Percentiles rank a stretch among this genome's conserved stretches.
Conservation (phyloP, 2,797 vertebrate species). For the Hafferia zeledoni region DNA sequence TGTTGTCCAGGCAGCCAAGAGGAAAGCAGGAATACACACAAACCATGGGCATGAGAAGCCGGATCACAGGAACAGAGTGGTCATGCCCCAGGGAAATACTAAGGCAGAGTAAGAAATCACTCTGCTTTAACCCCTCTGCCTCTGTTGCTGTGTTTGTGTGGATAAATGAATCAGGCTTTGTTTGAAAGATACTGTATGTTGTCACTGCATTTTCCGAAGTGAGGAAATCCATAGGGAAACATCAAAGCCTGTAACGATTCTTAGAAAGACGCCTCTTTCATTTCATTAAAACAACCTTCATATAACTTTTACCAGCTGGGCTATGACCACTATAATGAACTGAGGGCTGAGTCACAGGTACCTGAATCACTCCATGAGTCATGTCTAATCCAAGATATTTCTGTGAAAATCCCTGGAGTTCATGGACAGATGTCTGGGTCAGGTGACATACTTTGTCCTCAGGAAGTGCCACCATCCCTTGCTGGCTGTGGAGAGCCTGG, state of each 20-base stretch:
- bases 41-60: background rate
- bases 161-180: background rate
- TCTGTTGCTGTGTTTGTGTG: background rate
- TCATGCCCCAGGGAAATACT: background rate
- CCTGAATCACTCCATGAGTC: slow-evolving; percentile 35
- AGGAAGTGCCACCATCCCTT: background rate
- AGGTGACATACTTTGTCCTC: background rate
- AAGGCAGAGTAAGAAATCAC: background rate
- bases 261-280: background rate
- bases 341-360: slow-evolving; percentile 4
- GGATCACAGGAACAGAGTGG: background rate
- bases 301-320: background rate
- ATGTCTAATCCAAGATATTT: background rate
- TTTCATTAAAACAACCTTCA: background rate
- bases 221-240: background rate
- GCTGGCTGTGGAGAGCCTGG: background rate
- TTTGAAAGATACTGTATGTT: background rate
- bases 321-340: background rate
- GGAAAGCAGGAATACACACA: background rate
- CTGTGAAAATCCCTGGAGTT: background rate
- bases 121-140: background rate
- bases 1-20: background rate
- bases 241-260: background rate
- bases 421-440: background rate
- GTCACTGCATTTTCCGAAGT: background rate